phyloP scores from a whole-genome alignment of 2,888 invertebrate species.

The Pristionchus arcanus region DNA sequence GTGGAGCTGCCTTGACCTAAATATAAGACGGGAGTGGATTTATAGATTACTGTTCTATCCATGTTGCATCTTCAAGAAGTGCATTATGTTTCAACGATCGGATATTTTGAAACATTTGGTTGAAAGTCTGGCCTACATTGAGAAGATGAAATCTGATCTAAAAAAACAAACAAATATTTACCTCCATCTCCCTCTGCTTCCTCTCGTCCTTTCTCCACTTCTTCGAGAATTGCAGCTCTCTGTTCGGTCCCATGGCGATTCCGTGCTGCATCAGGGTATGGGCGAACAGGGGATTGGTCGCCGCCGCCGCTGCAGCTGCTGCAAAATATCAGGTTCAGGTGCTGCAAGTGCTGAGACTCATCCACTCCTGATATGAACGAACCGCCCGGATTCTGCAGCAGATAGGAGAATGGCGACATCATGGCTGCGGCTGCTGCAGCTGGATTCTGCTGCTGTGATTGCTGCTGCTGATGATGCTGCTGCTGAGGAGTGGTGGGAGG shows the following conservation, averaged over 20 bases:
- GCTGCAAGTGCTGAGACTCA: not conserved
- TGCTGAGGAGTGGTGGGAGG: not conserved
- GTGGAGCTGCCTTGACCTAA: too few species aligned
- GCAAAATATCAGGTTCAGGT: not conserved
- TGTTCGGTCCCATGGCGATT: slow-evolving; percentile 60
- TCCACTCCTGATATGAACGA: not conserved
- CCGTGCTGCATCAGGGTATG: slow-evolving; percentile 55
- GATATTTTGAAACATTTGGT: too few species aligned
- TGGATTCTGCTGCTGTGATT: slow-evolving; percentile 8
- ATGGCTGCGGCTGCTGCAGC: not conserved
- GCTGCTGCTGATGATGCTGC: slow-evolving; percentile 27
- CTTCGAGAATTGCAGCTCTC: slow-evolving; percentile 66
- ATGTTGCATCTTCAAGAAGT: too few species aligned
- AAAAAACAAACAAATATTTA: not conserved
- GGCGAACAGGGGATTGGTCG: slow-evolving; percentile 34
- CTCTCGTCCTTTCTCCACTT: slow-evolving; percentile 75
- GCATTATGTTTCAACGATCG: too few species aligned
- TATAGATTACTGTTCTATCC: too few species aligned
- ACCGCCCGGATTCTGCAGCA: not conserved
- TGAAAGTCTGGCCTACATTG: too few species aligned
- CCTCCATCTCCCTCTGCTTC: slow-evolving; percentile 70
- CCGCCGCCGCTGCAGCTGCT: not conserved
- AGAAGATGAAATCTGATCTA: not conserved
- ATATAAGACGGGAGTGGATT: too few species aligned
- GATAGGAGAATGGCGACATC: slow-evolving; percentile 42